These are phyloP conservation scores for Chaetophractus vellerosus DNA, from an alignment of 2,797 vertebrate species.

Conservation along the genomic window DNA sequence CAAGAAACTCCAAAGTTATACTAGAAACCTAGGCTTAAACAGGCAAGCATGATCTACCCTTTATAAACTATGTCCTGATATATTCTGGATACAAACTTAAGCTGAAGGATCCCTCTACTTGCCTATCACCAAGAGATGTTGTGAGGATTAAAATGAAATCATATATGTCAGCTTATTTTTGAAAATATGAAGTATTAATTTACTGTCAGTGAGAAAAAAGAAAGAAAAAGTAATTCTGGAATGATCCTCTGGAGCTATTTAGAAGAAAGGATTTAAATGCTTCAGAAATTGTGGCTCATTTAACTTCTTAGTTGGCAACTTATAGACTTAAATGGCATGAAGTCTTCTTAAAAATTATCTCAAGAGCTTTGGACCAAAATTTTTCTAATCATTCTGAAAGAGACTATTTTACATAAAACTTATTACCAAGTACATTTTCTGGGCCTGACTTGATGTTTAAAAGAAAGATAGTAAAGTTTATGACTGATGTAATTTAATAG, in stretches of 20 bases:
- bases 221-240: background rate
- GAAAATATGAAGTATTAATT: slow-evolving; percentile 48
- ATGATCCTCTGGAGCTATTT: background rate
- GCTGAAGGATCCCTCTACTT: background rate
- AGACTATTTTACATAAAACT: background rate
- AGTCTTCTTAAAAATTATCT: background rate
- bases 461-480: background rate
- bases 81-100: background rate
- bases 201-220: background rate
- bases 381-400: background rate
- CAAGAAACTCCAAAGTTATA: background rate
- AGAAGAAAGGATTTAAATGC: slow-evolving; percentile 19
- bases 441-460: background rate
- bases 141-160: slow-evolving; percentile 32
- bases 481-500: background rate
- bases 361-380: slow-evolving; percentile 8
- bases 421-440: background rate
- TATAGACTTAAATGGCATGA: background rate
- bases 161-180: background rate
- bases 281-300: slow-evolving; percentile 7
- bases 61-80: background rate
- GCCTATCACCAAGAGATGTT: background rate
- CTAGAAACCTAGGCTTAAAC: background rate
- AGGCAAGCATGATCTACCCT: background rate
- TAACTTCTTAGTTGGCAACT: background rate